Base-by-base conservation (phyloP, 2,888 invertebrate genomes). In the Andrena minutula region DNA sequence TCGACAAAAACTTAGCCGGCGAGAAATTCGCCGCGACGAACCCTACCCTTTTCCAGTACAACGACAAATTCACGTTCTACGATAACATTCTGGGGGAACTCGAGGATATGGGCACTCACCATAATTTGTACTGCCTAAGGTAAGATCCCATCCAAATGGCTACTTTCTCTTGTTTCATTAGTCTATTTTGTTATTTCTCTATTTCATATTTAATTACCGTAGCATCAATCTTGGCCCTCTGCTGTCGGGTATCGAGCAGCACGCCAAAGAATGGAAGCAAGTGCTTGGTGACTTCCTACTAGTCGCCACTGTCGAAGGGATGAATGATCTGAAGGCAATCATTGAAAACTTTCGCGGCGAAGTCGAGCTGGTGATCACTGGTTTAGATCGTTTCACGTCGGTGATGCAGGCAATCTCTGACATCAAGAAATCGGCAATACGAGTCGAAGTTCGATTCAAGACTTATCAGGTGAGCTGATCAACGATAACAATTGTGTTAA, bases 11-110 rank as follows among this genome's bases (percentile, higher is more conserved):
- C 72, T 94, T 95, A 10, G 96, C 96, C 1, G 97, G 97, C 88
- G 97, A 97, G 88, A 97, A 97, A 91, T 98, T 98, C 94, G 95
- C 97, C 0, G 95, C 95, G 63, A 96, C 96, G 83, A 95, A 95
- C 85, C 95, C 95, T 6, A 95, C 95, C 5, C 94, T 97, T 6
- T 94, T 95, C 53, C 95, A 96, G 82, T 98, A 97, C 93, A 98
- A 98, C 90, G 97, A 98, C 89, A 97, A 97, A 92, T 97, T 99
- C 90, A 96, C 96, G 93, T 97, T 97, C 93, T 98, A 98, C 93
- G 96, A 96, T 88, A 96, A 96, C 85, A 96, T 97, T 7, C 96
- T 97, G 23, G 94, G 95, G 3, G 97, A 97, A 83, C 94, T 98
- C 68, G 93, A 95, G 10, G 93, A 94, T 8, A 96, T 96, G 91